These are phyloP conservation scores for Labroides dimidiatus DNA, from an alignment of 2,797 vertebrate genomes.

Conservation along the genomic window DNA sequence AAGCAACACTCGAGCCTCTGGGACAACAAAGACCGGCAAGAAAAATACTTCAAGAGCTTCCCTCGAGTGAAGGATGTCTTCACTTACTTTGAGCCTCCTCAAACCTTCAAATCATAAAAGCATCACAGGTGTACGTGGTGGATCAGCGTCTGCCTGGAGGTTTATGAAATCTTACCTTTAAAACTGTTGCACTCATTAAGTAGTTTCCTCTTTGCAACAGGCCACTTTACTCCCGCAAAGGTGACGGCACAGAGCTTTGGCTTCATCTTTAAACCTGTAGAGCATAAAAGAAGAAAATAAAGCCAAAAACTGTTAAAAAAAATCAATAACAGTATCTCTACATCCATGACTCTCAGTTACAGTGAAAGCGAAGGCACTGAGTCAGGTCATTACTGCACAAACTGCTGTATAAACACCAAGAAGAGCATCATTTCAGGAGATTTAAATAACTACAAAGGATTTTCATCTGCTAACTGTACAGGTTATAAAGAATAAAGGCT, in stretches of 20 bases:
- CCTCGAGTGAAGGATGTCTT: conserved; percentile 3
- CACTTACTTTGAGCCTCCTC: neutral
- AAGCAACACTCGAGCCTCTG: conserved; percentile 49
- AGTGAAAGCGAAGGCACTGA: neutral
- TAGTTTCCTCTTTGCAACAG: conserved; percentile 14
- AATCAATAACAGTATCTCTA: neutral
- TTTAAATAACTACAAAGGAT: conserved; percentile 34
- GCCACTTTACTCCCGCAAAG: conserved; percentile 15
- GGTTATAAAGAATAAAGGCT: conserved; percentile 6
- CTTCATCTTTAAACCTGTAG: conserved; percentile 44
- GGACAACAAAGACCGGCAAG: conserved; percentile 46
- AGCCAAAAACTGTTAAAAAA: neutral
- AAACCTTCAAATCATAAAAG: conserved; percentile 17
- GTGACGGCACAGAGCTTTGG: neutral
- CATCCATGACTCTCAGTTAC: neutral
- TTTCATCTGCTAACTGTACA: conserved; percentile 35
- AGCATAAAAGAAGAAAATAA: conserved; percentile 36
- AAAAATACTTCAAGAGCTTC: conserved; percentile 9
- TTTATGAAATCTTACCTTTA: conserved; percentile 46
- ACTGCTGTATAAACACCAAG: conserved; percentile 26
- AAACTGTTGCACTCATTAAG: conserved; percentile 13
- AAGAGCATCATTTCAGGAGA: conserved; percentile 32
- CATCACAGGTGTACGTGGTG: neutral
- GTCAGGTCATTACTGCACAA: conserved; percentile 53
- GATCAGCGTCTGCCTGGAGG: neutral